phyloP scores from a whole-genome alignment of 2,113 vertebrate genomes.

The Brachirus orientalis region DNA sequence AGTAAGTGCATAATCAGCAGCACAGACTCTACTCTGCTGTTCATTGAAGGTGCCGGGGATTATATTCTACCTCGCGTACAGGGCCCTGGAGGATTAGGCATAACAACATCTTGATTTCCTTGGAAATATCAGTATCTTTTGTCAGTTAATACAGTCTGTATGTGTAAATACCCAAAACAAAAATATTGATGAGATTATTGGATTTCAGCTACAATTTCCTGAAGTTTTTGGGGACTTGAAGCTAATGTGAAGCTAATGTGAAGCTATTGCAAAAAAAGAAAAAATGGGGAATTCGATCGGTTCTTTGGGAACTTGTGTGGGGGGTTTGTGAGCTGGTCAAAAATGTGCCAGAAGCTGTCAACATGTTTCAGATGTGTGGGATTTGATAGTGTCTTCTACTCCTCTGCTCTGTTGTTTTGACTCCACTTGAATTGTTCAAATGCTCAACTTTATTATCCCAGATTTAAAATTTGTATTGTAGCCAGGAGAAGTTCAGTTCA shows the following conservation, averaged over 20 bases:
- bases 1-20: conserved; percentile 35
- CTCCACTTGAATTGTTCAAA: not conserved
- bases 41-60: conserved; percentile 22
- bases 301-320: no score
- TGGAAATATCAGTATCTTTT: not conserved
- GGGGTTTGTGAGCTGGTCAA: no score
- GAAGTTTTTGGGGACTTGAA: no score
- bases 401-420: not conserved
- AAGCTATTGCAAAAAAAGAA: no score
- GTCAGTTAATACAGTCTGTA: not conserved
- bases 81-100: not conserved
- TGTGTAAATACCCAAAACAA: not conserved
- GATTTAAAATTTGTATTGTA: not conserved
- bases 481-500: not conserved
- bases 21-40: not conserved
- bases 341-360: no score
- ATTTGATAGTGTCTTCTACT: not conserved
- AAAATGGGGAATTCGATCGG: not conserved
- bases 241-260: no score
- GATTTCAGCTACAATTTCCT: not conserved
- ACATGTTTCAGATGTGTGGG: conserved; percentile 3
- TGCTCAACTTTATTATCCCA: not conserved
- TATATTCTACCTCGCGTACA: not conserved
- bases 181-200: not conserved
- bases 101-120: not conserved